Conservation (phyloP, 1,140 invertebrate species). For the Heliothis subflexa region DNA sequence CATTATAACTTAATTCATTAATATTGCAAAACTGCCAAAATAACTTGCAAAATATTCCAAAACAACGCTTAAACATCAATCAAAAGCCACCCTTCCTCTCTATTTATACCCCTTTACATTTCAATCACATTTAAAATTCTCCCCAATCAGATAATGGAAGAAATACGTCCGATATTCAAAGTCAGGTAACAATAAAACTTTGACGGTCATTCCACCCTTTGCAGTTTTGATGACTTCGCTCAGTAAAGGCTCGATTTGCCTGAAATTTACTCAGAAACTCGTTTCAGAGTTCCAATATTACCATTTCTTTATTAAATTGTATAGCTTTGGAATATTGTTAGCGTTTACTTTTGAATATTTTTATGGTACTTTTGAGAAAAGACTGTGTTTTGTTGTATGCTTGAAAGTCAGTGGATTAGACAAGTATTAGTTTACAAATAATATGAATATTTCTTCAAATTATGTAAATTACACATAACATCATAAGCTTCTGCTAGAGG, state of each 20-base stretch:
- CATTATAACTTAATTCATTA: too few relatives aligned
- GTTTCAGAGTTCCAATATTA: constrained; percentile 21
- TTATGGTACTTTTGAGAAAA: not conserved
- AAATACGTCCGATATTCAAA: constrained; percentile 24
- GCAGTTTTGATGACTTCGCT: constrained; percentile 44
- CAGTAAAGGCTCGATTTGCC: constrained; percentile 32
- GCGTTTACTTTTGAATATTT: not conserved
- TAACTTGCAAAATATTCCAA: too few relatives aligned
- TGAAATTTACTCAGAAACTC: constrained; percentile 34
- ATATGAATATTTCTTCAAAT: too few relatives aligned
- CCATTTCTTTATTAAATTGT: constrained; percentile 41
- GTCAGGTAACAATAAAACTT: constrained; percentile 45
- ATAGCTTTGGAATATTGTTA: constrained; percentile 13
- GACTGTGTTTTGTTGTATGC: constrained; percentile 12
- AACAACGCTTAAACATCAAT: not conserved
- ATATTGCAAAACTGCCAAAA: too few relatives aligned
- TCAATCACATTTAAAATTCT: constrained; percentile 44
- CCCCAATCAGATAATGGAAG: constrained; percentile 43
- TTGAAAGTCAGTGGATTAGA: too few relatives aligned
- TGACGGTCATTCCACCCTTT: constrained; percentile 38
- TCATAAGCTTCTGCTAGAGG: too few relatives aligned
- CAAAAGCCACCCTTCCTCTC: not conserved
- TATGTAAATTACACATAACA: too few relatives aligned
- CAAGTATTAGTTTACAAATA: too few relatives aligned
- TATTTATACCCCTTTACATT: constrained; percentile 27